A percentile compares a stretch with the other conserved stretches of the same genome.
phyloP scores from a whole-genome alignment of 2,888 invertebrate species.

The Agelastica alni region DNA sequence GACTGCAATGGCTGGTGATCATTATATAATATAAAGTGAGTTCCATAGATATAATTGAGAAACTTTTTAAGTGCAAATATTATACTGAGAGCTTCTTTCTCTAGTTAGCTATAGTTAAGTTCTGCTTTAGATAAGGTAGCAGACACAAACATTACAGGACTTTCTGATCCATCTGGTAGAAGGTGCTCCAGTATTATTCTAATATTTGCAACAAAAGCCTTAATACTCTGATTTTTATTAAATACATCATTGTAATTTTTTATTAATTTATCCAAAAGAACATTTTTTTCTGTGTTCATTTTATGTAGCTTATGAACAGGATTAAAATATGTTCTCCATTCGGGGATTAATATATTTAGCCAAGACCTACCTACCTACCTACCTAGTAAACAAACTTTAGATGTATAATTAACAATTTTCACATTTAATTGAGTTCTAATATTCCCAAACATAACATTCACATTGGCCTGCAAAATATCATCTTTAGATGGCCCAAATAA shows the following conservation, averaged over 20 bases:
- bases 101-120: too few relatives aligned
- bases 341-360: not conserved
- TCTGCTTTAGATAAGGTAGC: too few relatives aligned
- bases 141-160: too few relatives aligned
- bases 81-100: too few relatives aligned
- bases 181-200: too few relatives aligned
- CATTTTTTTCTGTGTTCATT: not conserved
- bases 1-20: conserved; percentile 2
- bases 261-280: not conserved
- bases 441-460: too few relatives aligned
- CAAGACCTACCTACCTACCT: too few relatives aligned
- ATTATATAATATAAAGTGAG: too few relatives aligned
- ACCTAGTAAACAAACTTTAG: not conserved
- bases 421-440: not conserved
- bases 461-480: not conserved
- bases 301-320: not conserved
- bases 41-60: too few relatives aligned
- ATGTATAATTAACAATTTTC: not conserved
- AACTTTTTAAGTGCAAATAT: too few relatives aligned
- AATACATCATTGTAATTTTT: not conserved
- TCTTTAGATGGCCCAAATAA: not conserved
- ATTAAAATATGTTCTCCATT: not conserved
- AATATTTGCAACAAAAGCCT: not conserved
- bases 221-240: not conserved
- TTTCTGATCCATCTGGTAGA: too few relatives aligned